phyloP scores from a whole-genome alignment of 2,797 vertebrate genomes.

The Leuciscus waleckii region DNA sequence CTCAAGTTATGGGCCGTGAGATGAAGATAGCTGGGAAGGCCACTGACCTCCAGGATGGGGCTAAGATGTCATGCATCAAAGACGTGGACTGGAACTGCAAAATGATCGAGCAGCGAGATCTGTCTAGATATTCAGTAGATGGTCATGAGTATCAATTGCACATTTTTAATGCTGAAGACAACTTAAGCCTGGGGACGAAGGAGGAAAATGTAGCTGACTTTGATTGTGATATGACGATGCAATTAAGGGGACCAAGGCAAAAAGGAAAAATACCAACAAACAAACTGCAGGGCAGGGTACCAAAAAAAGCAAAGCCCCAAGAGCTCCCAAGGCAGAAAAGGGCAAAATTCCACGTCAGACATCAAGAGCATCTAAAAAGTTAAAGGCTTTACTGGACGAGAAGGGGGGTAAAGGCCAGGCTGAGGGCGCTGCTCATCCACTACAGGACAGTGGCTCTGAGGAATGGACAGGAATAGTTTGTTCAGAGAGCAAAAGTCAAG shows the following conservation, averaged over 20 bases:
- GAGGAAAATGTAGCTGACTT: slow-evolving; percentile 82
- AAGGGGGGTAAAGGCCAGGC: slow-evolving; percentile 86
- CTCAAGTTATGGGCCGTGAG: slow-evolving; percentile 91
- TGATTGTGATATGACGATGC: slow-evolving; percentile 83
- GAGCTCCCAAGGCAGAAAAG: slow-evolving; percentile 92
- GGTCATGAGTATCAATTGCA: slow-evolving; percentile 93
- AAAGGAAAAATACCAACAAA: slow-evolving; percentile 91
- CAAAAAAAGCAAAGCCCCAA: slow-evolving; percentile 90
- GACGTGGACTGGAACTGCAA: slow-evolving; percentile 94
- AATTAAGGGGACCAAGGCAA: slow-evolving; percentile 90
- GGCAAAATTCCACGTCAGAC: slow-evolving; percentile 89
- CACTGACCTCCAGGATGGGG: slow-evolving; percentile 88
- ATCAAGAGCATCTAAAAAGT: slow-evolving; percentile 91
- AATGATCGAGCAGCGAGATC: slow-evolving; percentile 85
- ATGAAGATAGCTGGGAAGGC: slow-evolving; percentile 85
- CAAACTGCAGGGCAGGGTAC: slow-evolving; percentile 86
- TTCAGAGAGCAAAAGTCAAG: slow-evolving; percentile 87
- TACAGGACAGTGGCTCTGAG: slow-evolving; percentile 80
- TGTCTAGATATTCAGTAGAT: slow-evolving; percentile 87
- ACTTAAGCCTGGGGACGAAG: slow-evolving; percentile 86
- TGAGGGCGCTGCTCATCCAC: slow-evolving; percentile 74
- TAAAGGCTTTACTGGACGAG: slow-evolving; percentile 85
- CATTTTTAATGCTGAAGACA: slow-evolving; percentile 93
- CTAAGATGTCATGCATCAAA: slow-evolving; percentile 79
- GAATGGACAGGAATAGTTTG: slow-evolving; percentile 87